Percentiles rank a stretch among this genome's conserved stretches.
These are phyloP conservation scores for Phocides pigmalion DNA, from an alignment of 1,140 invertebrate species.

Conservation along the genomic window DNA sequence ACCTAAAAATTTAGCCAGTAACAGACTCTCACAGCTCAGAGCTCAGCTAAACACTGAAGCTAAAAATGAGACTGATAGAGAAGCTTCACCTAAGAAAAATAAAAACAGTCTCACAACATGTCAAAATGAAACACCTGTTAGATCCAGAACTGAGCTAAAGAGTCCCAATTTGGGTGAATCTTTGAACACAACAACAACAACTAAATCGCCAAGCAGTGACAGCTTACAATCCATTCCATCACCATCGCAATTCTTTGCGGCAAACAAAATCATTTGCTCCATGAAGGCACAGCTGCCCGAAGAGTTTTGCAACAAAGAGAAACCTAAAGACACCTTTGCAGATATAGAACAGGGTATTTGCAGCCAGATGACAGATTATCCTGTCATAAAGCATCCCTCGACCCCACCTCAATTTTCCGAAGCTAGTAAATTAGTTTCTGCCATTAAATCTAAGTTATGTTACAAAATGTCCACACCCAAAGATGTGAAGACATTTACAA, in stretches of 20 bases:
- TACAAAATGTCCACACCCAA: slow-evolving; percentile 55
- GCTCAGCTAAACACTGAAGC: slow-evolving; percentile 48
- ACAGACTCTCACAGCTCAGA: slow-evolving; percentile 59
- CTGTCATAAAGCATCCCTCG: slow-evolving; percentile 66
- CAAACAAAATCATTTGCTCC: slow-evolving; percentile 76
- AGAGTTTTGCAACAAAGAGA: slow-evolving; percentile 62
- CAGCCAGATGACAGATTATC: slow-evolving; percentile 68
- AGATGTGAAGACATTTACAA: slow-evolving; percentile 45
- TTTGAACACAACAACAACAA: slow-evolving; percentile 42
- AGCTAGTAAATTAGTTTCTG: slow-evolving; percentile 71
- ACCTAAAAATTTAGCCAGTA: slow-evolving; percentile 58
- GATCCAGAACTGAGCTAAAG: slow-evolving; percentile 47
- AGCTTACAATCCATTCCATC: slow-evolving; percentile 62
- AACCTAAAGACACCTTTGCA: slow-evolving; percentile 73
- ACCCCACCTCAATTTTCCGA: slow-evolving; percentile 76
- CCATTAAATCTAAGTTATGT: slow-evolving; percentile 70
- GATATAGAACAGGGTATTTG: slow-evolving; percentile 75
- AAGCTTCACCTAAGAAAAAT: slow-evolving; percentile 41
- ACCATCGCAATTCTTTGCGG: slow-evolving; percentile 75
- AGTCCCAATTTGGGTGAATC: slow-evolving; percentile 60
- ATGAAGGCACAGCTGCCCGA: slow-evolving; percentile 77
- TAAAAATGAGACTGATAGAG: slow-evolving; percentile 44
- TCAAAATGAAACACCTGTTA: slow-evolving; percentile 44
- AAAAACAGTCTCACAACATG: slow-evolving; percentile 44
- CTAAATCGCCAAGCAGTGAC: slow-evolving; percentile 64